Conservation (phyloP, 2,797 vertebrate genomes). For the Alcedo quadribrachys region DNA sequence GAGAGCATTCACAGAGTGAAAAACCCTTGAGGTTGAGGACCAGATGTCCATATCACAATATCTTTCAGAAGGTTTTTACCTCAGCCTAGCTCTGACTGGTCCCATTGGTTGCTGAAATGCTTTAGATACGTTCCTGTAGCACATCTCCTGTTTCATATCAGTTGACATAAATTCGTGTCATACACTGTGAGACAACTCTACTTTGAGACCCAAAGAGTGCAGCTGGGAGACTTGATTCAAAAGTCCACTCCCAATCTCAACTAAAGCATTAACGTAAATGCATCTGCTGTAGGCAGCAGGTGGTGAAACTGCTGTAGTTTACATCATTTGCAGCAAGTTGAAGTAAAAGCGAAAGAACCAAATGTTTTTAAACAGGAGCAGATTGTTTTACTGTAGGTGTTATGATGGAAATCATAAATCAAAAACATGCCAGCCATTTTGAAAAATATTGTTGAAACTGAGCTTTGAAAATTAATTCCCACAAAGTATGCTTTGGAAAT, state of each 20-base stretch:
- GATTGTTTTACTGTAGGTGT: slow-evolving; percentile 61
- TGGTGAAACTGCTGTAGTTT: slow-evolving; percentile 33
- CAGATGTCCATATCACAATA: background rate
- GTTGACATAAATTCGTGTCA: background rate
- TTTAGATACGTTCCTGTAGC: too few relatives aligned
- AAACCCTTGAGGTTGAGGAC: background rate
- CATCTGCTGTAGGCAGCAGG: slow-evolving; percentile 1
- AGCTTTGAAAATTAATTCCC: slow-evolving; percentile 37
- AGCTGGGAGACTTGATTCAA: background rate
- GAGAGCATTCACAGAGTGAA: background rate
- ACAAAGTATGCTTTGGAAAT: background rate
- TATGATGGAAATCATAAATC: slow-evolving; percentile 38
- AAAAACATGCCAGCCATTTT: slow-evolving; percentile 49
- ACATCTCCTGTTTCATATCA: background rate
- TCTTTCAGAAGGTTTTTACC: background rate
- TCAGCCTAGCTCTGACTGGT: background rate
- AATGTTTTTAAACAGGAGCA: slow-evolving; percentile 51
- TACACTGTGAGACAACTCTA: background rate
- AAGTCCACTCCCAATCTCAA: background rate
- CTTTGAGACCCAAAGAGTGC: background rate
- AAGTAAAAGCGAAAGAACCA: background rate
- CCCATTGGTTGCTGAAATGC: background rate
- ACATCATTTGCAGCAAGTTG: background rate
- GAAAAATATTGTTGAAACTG: slow-evolving; percentile 44
- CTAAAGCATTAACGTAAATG: background rate